Evolutionary conservation across 2,113 vertebrate genomes (phyloP), one percentile per base, ranked within the genome.

Genomic region (Nestor notabilis): DNA sequence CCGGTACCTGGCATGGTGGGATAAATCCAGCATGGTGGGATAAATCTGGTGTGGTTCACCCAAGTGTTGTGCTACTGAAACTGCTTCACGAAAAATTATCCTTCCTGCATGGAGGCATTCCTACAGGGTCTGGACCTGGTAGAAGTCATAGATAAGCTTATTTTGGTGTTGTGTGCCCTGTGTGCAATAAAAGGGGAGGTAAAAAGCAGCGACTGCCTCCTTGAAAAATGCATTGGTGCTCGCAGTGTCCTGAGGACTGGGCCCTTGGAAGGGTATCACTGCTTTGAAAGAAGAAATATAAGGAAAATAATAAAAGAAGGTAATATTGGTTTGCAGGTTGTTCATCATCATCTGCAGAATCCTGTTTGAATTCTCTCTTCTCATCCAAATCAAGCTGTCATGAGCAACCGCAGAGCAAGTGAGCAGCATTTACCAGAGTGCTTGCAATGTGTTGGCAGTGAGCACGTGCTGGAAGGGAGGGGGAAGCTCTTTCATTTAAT

Each of bases 341-440:
- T 74, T 90, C 53, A 29, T 92, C 76, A 60, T 49, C 53, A 21
- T 90, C 80, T 71, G 49, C 33, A 20, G 53, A 82, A 68, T 47
- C 29, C 13, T n/a, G 12, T 77, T 83, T 86, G 50, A 70, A 33
- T 92, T 87, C 85, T 65, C 39, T 53, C 55, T 58, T 81, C 85
- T 84, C 33, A 17, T 66, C 60, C 76, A 83, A 92, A 66, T 25
- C 88, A 78, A 95, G 79, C 90, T 90, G 79, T 87, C 7, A 2
- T 7, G 72, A 92, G 76, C 88, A 88, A 44, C 85, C 15, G 0
- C 85, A 66, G 83, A 92, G 90, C 90, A 94, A 95, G 80, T 93
- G 97, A 96, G 90, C 96, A 94, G 90, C 90, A 80, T 63, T 90
- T 92, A 89, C 47, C 93, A 92, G 85, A 95, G 90, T 17, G 3